Conservation (phyloP, 2,888 invertebrate genomes). For the Notodonta ziczac region DNA sequence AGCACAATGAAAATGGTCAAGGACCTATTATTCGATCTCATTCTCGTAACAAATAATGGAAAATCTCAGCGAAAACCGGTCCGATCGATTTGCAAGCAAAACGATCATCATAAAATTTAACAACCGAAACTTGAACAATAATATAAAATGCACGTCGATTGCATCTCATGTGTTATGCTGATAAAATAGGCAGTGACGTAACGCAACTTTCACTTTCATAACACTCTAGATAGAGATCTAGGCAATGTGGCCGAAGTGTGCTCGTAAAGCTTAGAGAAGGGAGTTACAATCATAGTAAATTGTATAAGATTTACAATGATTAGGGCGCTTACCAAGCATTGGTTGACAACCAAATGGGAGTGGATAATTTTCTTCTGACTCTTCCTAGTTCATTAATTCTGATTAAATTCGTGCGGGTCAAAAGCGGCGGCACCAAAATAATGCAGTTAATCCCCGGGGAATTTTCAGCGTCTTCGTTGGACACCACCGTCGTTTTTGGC, state of each 20-base stretch:
- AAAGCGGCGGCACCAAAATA: too few relatives aligned
- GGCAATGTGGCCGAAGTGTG: constrained; percentile 25
- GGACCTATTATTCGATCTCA: too few relatives aligned
- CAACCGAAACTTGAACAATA: constrained; percentile 16
- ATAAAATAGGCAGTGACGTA: constrained; percentile 30
- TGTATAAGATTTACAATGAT: background rate
- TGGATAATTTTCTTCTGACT: too few relatives aligned
- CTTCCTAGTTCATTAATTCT: too few relatives aligned
- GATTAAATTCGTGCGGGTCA: too few relatives aligned
- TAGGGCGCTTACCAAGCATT: too few relatives aligned
- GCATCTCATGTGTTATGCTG: constrained; percentile 25
- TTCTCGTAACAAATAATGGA: background rate
- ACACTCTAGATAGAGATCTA: constrained; percentile 45
- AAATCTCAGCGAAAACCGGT: background rate
- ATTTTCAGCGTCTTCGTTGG: too few relatives aligned
- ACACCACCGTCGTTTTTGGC: too few relatives aligned
- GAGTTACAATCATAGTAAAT: background rate
- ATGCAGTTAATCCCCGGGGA: too few relatives aligned
- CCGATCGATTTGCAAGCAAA: constrained; percentile 3
- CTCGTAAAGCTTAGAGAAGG: background rate
- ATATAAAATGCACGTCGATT: constrained; percentile 19
- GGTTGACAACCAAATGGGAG: too few relatives aligned
- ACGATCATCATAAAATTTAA: constrained; percentile 16
- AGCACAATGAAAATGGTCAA: too few relatives aligned
- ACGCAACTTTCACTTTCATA: constrained; percentile 49